phyloP scores from a whole-genome alignment of 2,797 vertebrate genomes.

The Squalus acanthias region DNA sequence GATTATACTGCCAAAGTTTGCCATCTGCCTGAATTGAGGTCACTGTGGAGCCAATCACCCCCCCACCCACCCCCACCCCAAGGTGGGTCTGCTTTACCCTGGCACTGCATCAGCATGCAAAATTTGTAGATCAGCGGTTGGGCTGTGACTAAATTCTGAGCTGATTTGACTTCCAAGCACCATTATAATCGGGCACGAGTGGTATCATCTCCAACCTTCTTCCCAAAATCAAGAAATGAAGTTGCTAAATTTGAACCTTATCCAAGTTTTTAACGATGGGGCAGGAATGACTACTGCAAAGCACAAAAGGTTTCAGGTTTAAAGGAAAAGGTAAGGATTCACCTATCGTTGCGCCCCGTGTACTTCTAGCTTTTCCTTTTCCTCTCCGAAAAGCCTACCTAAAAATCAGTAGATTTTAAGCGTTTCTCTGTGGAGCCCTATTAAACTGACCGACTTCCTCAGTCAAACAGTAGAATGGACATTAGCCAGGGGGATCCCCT shows the following conservation, averaged over 20 bases:
- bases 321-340: background rate
- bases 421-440: background rate
- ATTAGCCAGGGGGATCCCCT: constrained; percentile 27
- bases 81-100: background rate
- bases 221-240: background rate
- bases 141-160: background rate
- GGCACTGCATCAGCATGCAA: background rate
- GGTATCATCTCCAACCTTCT: background rate
- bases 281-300: background rate
- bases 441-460: background rate
- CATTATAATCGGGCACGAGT: background rate
- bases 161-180: background rate
- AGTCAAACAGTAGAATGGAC: background rate
- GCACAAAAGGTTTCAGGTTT: background rate
- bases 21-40: background rate
- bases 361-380: background rate
- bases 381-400: background rate
- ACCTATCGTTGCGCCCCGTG: no score
- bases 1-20: background rate
- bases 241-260: background rate
- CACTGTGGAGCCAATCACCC: background rate
- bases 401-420: background rate
- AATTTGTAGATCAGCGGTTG: background rate
- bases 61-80: background rate
- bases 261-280: background rate